phyloP scores from a whole-genome alignment of 2,797 vertebrate genomes.

The Pangasius sanitwongsei region DNA sequence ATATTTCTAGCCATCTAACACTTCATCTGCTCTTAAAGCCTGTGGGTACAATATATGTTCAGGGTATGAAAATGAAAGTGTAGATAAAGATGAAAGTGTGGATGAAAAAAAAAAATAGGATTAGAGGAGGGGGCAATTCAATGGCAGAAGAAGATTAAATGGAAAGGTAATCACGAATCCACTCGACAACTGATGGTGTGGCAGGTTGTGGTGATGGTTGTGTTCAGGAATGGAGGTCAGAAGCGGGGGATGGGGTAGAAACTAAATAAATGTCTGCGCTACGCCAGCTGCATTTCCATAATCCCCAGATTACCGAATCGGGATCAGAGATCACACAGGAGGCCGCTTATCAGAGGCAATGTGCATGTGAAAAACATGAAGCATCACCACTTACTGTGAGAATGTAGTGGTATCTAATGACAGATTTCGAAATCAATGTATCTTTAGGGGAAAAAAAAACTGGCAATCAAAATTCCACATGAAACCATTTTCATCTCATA shows the following conservation, averaged over 20 bases:
- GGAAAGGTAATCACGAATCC: conserved; percentile 43
- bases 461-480: not conserved
- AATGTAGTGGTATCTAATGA: not conserved
- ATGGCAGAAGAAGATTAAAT: conserved; percentile 46
- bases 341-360: not conserved
- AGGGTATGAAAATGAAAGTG: conserved; percentile 56
- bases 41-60: conserved; percentile 51
- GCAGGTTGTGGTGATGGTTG: not conserved
- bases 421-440: not conserved
- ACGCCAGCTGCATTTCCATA: conserved; percentile 76
- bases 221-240: conserved; percentile 52
- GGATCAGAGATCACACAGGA: conserved; percentile 73
- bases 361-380: not conserved
- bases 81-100: conserved; percentile 38
- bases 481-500: not conserved
- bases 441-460: not conserved
- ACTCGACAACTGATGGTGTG: conserved; percentile 3
- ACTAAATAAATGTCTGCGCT: conserved; percentile 61
- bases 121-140: conserved; percentile 40
- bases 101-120: conserved; percentile 34
- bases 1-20: conserved; percentile 7
- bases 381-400: not conserved
- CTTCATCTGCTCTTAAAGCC: conserved; percentile 20
- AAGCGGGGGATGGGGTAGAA: conserved; percentile 31
- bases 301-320: conserved; percentile 79